Evolutionary conservation across 2,113 vertebrate genomes (phyloP), one percentile per base, ranked within the genome.

Genomic region (Merops nubicus): DNA sequence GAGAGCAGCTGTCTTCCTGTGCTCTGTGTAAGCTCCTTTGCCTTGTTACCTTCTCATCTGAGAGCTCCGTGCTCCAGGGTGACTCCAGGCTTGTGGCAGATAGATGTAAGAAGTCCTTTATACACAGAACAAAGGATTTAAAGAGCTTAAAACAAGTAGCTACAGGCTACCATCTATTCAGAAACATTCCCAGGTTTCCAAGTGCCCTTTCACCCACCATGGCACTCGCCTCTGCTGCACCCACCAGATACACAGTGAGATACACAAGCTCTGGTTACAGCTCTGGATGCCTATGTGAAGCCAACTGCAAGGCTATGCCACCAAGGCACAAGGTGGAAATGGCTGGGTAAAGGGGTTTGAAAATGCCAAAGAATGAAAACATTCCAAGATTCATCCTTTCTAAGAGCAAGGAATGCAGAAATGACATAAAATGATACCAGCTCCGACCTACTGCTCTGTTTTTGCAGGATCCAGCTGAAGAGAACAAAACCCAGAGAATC

Each of bases 81-180:
- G 96, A 91, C 43, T 98, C 99, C 99, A 98, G 94, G 94, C 96
- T 97, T 97, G 95, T 5, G 99, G 98, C 96, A 84, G 96, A 98
- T 98, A 98, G 97, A 98, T 92, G 98, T 98, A 99, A 97, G 99
- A 98, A 97, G 98, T 97, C 99, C 99, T 99, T 99, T 96, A 97
- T 95, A 96, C 95, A 97, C 82, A 98, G 97, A 98, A 98, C 95
- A 98, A 98, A 98, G 94, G 91, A 92, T 92, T 82, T 85, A 87
- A 80, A 97, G 75, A 97, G 86, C 90, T 67, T 92, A 56, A 86
- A 81, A 59, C 63, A 68, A 88, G 79, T 67, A 85, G 45, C 67
- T 92, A 43, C 26, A 85, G 85, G 51, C 48, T 80, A 77, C 36
- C 15, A 4, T 2, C 10, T 40, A 48, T 74, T 94, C 80, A 85